A percentile compares a stretch with the other conserved stretches of the same genome.
Conservation (phyloP, 2,113 vertebrate genomes). For the Chaenocephalus aceratus region DNA sequence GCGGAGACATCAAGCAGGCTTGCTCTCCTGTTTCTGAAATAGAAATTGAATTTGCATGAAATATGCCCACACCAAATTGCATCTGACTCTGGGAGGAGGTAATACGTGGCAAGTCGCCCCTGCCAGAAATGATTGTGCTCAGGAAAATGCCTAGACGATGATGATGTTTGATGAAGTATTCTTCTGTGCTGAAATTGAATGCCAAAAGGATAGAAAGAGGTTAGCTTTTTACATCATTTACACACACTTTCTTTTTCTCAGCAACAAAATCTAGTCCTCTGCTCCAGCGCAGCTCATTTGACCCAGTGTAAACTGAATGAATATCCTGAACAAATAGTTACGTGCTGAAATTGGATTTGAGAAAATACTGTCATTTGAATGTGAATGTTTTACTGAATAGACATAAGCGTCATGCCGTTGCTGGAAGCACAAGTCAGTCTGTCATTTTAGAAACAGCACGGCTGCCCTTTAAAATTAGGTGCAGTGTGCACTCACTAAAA, state of each 20-base stretch:
- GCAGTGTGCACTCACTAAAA: slow-evolving; percentile 7
- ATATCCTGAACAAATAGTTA: slow-evolving; percentile 44
- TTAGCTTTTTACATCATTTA: slow-evolving; percentile 63
- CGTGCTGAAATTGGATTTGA: slow-evolving; percentile 49
- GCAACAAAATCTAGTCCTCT: slow-evolving; percentile 38
- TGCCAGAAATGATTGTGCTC: slow-evolving; percentile 82
- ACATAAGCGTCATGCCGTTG: slow-evolving; percentile 1
- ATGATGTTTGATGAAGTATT: slow-evolving; percentile 84
- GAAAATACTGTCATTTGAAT: slow-evolving; percentile 42
- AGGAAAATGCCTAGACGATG: slow-evolving; percentile 75
- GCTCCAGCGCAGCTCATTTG: slow-evolving; percentile 23
- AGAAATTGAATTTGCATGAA: slow-evolving; percentile 89
- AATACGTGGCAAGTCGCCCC: slow-evolving; percentile 77
- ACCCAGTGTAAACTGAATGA: slow-evolving; percentile 37
- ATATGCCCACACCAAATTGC: slow-evolving; percentile 85
- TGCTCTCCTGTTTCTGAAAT: slow-evolving; percentile 77
- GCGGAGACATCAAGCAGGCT: slow-evolving; percentile 72
- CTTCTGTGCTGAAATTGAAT: slow-evolving; percentile 80
- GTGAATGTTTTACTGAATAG: slow-evolving; percentile 27
- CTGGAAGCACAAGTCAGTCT: slow-evolving; percentile 15
- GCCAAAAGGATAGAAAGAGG: slow-evolving; percentile 68
- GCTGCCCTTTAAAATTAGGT: slow-evolving; percentile 38
- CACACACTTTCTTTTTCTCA: slow-evolving; percentile 45
- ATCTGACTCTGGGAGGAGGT: slow-evolving; percentile 84
- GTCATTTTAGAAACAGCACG: slow-evolving; percentile 31